Conservation (phyloP, 2,113 vertebrate genomes). For the Psammodynastes pulverulentus region DNA sequence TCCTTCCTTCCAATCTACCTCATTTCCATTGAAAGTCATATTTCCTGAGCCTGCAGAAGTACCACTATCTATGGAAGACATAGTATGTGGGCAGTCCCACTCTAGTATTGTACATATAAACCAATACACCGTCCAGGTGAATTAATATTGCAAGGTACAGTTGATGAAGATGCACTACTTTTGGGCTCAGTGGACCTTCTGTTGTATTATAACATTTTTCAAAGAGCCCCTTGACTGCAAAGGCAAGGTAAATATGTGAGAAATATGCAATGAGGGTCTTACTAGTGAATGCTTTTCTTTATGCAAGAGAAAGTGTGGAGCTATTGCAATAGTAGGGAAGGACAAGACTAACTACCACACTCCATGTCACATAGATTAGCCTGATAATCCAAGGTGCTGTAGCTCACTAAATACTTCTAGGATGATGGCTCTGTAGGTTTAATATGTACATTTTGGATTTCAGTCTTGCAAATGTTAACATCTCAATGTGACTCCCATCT, state of each 20-base stretch:
- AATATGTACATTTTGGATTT: not conserved
- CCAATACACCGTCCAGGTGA: not conserved
- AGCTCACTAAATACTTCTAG: not conserved
- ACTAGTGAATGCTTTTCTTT: not conserved
- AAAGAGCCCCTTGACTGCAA: not conserved
- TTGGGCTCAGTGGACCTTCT: not conserved
- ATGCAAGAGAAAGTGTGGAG: not conserved
- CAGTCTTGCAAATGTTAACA: not conserved
- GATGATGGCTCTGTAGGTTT: not conserved
- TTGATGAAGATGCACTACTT: not conserved
- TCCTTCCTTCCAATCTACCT: not conserved
- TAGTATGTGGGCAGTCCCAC: not conserved
- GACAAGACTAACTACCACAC: not conserved
- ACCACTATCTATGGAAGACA: not conserved
- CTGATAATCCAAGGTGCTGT: not conserved
- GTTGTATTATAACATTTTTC: not conserved
- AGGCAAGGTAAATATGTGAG: not conserved
- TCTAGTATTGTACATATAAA: not conserved
- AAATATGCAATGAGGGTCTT: not conserved
- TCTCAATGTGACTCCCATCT: not conserved
- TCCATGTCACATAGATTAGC: not conserved
- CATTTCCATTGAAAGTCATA: not conserved
- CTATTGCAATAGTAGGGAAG: not conserved
- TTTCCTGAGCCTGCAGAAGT: not conserved
- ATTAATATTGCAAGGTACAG: not conserved